phyloP scores from a whole-genome alignment of 2,113 vertebrate species.

The Hydrolagus affinis region DNA sequence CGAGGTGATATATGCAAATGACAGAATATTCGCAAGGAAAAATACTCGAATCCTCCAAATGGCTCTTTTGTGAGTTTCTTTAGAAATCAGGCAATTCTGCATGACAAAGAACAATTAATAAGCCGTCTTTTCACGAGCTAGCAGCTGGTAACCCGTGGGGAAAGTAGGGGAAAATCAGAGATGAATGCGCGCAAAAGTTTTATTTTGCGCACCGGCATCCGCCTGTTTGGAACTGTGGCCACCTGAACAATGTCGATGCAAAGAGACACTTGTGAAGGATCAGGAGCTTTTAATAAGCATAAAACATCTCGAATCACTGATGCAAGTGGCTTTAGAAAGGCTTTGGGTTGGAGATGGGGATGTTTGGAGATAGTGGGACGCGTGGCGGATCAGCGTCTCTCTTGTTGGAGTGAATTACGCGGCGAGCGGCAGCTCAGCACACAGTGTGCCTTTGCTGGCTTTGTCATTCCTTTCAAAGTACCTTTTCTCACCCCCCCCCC shows the following conservation, averaged over 20 bases:
- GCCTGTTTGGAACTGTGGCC: conserved; percentile 46
- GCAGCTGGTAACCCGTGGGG: conserved; percentile 88
- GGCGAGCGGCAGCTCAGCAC: conserved; percentile 35
- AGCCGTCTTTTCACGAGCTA: conserved; percentile 76
- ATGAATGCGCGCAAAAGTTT: conserved; percentile 58
- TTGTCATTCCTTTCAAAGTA: conserved; percentile 39
- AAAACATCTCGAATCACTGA: conserved; percentile 30
- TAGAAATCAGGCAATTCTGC: conserved; percentile 78
- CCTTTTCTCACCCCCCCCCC: neutral
- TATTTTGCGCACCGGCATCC: conserved; percentile 45
- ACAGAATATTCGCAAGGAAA: conserved; percentile 45
- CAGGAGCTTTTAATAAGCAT: conserved; percentile 33
- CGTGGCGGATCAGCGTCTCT: conserved; percentile 38
- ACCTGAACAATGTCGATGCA: conserved; percentile 42
- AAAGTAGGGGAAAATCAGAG: conserved; percentile 72
- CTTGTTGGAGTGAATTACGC: conserved; percentile 36
- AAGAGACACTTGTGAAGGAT: conserved; percentile 36
- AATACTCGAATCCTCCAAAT: conserved; percentile 53
- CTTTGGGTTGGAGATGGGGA: conserved; percentile 28
- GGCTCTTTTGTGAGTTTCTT: conserved; percentile 64
- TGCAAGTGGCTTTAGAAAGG: conserved; percentile 26
- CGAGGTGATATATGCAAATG: conserved; percentile 52
- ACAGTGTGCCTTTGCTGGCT: conserved; percentile 39
- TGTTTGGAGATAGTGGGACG: conserved; percentile 38
- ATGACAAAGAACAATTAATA: conserved; percentile 97